Conservation (phyloP, 1,140 invertebrate genomes). For the Drosophila ananassae region DNA sequence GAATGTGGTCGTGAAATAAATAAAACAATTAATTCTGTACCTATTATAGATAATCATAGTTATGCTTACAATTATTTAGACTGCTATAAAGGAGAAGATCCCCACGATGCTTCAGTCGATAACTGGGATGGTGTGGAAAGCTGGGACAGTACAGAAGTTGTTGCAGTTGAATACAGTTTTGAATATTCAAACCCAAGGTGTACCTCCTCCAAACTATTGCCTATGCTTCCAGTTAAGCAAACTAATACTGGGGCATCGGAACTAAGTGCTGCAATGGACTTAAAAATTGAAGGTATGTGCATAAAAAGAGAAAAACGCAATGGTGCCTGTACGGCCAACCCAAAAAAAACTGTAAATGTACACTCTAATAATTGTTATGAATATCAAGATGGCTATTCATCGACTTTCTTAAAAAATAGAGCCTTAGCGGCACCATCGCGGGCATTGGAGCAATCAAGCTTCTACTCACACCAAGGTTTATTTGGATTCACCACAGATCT, state of each 20-base stretch:
- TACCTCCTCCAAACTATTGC: slow-evolving; percentile 51
- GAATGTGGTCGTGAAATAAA: slow-evolving; percentile 17
- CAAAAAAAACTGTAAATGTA: slow-evolving; percentile 61
- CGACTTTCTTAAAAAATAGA: slow-evolving; percentile 47
- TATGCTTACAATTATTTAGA: slow-evolving; percentile 28
- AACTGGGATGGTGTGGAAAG: slow-evolving; percentile 47
- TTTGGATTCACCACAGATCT: slow-evolving; percentile 42
- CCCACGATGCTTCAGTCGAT: slow-evolving; percentile 21
- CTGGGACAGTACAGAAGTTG: slow-evolving; percentile 23
- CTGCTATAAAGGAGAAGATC: slow-evolving; percentile 14
- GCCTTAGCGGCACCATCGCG: slow-evolving; percentile 82
- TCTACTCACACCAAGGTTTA: slow-evolving; percentile 33
- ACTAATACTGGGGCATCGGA: slow-evolving; percentile 14
- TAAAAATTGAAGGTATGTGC: slow-evolving; percentile 61
- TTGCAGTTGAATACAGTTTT: slow-evolving; percentile 23
- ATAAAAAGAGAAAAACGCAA: slow-evolving; percentile 21
- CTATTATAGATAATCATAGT: slow-evolving; percentile 24
- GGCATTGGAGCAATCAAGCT: slow-evolving; percentile 27
- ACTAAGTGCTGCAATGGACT: not conserved
- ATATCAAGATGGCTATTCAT: slow-evolving; percentile 81
- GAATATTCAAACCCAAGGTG: slow-evolving; percentile 87
- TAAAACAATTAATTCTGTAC: slow-evolving; percentile 14
- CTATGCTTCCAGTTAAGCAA: slow-evolving; percentile 40
- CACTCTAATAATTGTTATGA: slow-evolving; percentile 36
- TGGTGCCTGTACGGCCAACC: slow-evolving; percentile 58